A percentile compares a stretch with the other conserved stretches of the same genome.
Evolutionary conservation across 2,888 invertebrate species (phyloP).

Genomic region (Leptopilina myrica): DNA sequence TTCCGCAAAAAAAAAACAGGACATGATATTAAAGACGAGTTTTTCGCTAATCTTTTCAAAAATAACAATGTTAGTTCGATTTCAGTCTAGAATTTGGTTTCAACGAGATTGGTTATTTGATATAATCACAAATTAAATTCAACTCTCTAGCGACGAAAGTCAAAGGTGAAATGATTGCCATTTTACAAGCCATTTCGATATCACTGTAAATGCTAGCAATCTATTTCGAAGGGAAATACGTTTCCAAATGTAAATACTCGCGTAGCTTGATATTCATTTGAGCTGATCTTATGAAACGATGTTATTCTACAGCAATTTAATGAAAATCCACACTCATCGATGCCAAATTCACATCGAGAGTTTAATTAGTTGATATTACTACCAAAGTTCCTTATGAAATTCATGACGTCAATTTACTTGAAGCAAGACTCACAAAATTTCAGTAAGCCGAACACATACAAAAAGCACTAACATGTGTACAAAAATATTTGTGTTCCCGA

Average conservation of each 20-base stretch:
- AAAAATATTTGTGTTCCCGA: too few species aligned
- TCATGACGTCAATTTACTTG: constrained; percentile 10
- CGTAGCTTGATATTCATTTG: constrained; percentile 14
- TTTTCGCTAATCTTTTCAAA: too few species aligned
- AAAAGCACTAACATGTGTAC: too few species aligned
- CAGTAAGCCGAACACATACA: not conserved
- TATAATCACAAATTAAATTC: too few species aligned
- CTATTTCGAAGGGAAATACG: constrained; percentile 9
- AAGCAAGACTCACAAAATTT: constrained; percentile 7
- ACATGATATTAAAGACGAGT: too few species aligned
- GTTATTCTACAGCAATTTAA: constrained; percentile 15
- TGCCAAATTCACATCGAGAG: constrained; percentile 18
- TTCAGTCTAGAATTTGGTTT: too few species aligned
- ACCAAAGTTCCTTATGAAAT: constrained; percentile 24
- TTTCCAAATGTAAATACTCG: constrained; percentile 12
- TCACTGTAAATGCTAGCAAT: constrained; percentile 29
- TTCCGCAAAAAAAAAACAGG: too few species aligned
- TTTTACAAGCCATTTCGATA: constrained; percentile 33
- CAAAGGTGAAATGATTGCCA: constrained; percentile 2
- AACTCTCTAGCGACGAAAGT: too few species aligned
- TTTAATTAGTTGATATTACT: constrained; percentile 29
- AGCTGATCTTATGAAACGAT: constrained; percentile 3
- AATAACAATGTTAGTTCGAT: too few species aligned
- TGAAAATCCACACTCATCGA: constrained; percentile 8
- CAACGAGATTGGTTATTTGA: too few species aligned